Evolutionary conservation across 2,797 vertebrate genomes (phyloP), one percentile per base, ranked within the genome.

Genomic region (Percopsis omiscomaycus): DNA sequence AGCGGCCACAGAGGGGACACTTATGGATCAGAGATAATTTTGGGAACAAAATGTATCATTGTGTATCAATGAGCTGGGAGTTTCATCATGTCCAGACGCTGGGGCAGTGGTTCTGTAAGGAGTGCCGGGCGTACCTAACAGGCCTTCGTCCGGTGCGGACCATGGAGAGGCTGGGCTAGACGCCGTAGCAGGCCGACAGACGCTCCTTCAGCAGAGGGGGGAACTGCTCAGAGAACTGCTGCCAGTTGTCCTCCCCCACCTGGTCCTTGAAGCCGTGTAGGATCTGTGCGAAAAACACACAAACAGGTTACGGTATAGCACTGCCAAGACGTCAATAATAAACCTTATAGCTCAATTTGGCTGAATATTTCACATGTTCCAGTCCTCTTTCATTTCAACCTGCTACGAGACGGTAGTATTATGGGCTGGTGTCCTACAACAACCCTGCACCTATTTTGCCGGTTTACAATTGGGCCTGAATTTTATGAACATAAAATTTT

Each of bases 241-340:
- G 95, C 96, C 96, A 98, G 89, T 97, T 98, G 52, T 98, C 96
- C 59, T 96, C 95, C 0, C 96, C 96, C 0, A 97, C 96, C 88
- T 98, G 96, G 73, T 96, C 95, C 91, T 97, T 98, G 90, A 98
- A 97, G 69, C 96, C 95, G 1, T 97, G 96, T 69, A 98, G 92
- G 88, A 98, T 97, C 95, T 96, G 77, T 3, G 30, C 6, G 13
- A 28, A 50, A 60, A 0, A 8, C n/a, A 52, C 37, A 46, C 11
- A 13, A 8, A 45, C n/a, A 15, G 12, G 55, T 22, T 57, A 15
- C 37, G 8, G 37, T 42, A 42, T 42, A 42, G 37, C 37, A 22
- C 22, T 22, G 22, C 22, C 22, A 22, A 22, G 22, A 22, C 22
- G 22, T 22, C 22, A 22, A 22, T 22, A 22, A 22, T 22, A 22